Evolutionary conservation across 2,888 invertebrate species (phyloP).

Genomic region (Diadromus collaris): DNA sequence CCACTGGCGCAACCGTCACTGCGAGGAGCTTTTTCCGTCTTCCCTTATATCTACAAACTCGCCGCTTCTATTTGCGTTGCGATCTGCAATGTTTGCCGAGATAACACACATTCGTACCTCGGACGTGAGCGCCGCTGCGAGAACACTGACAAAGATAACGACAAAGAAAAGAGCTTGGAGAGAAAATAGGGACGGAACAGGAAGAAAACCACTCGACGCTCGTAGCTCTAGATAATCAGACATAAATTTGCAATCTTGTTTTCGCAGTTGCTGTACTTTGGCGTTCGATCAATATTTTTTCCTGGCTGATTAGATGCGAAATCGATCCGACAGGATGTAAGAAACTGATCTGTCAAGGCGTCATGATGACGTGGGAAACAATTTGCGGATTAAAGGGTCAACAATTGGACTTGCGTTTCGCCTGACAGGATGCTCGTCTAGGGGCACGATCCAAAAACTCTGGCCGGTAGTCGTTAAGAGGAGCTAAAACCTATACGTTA

Average conservation of each 20-base stretch:
- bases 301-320: not conserved
- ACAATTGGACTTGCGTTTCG: too few relatives aligned
- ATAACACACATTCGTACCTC: conserved; percentile 48
- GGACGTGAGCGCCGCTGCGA: conserved; percentile 19
- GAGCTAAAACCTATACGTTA: too few relatives aligned
- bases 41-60: not conserved
- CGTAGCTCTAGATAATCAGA: not conserved
- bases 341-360: not conserved
- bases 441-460: too few relatives aligned
- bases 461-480: too few relatives aligned
- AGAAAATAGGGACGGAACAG: not conserved
- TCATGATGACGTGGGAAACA: not conserved
- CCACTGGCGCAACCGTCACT: conserved; percentile 39
- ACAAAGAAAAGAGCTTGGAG: conserved; percentile 13
- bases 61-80: conserved; percentile 42
- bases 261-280: not conserved
- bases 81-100: conserved; percentile 56
- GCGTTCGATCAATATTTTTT: not conserved
- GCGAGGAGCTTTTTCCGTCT: conserved; percentile 35
- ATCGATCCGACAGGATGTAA: not conserved
- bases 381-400: not conserved
- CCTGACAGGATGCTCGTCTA: too few relatives aligned
- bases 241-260: not conserved
- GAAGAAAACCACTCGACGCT: not conserved
- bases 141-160: conserved; percentile 41